Percentiles rank a stretch among this genome's conserved stretches.
Conservation (phyloP, 1,140 invertebrate genomes). For the Amphibalanus amphitrite region DNA sequence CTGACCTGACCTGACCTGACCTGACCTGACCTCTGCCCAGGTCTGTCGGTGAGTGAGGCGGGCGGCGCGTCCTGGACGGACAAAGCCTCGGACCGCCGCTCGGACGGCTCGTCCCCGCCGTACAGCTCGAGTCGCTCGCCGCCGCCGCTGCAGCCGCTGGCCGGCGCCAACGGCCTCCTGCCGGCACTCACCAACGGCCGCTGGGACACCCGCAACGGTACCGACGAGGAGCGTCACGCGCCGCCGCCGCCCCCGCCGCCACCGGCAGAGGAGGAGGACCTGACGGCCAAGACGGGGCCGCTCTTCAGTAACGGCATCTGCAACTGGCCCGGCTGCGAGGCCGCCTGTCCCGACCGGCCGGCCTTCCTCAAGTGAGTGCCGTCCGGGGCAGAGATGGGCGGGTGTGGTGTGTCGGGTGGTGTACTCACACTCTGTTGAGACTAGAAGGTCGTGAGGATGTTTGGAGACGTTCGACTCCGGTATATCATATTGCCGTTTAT, state of each 20-base stretch:
- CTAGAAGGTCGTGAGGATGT: too few species aligned
- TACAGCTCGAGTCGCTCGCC: not conserved
- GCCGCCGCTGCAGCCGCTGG: not conserved
- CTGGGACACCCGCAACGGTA: not conserved
- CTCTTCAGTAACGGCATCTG: conserved; percentile 85
- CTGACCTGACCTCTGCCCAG: too few species aligned
- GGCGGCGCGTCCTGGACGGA: not conserved
- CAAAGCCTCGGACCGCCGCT: not conserved
- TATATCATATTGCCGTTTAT: too few species aligned
- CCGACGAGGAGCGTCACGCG: not conserved
- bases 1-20: too few species aligned
- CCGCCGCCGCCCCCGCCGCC: too few species aligned
- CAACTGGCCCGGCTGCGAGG: conserved; percentile 93
- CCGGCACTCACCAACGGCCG: not conserved
- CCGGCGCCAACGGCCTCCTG: not conserved
- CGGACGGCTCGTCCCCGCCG: not conserved
- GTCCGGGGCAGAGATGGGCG: not conserved
- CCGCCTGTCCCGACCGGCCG: conserved; percentile 69
- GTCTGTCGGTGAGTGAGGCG: not conserved
- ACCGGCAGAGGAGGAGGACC: not conserved
- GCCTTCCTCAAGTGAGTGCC: conserved; percentile 72
- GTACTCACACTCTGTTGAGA: too few species aligned
- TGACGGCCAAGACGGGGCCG: conserved; percentile 20
- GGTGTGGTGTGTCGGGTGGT: too few species aligned
- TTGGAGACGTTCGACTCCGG: too few species aligned